phyloP scores from a whole-genome alignment of 2,797 vertebrate species.

The Pogonophryne albipinna region DNA sequence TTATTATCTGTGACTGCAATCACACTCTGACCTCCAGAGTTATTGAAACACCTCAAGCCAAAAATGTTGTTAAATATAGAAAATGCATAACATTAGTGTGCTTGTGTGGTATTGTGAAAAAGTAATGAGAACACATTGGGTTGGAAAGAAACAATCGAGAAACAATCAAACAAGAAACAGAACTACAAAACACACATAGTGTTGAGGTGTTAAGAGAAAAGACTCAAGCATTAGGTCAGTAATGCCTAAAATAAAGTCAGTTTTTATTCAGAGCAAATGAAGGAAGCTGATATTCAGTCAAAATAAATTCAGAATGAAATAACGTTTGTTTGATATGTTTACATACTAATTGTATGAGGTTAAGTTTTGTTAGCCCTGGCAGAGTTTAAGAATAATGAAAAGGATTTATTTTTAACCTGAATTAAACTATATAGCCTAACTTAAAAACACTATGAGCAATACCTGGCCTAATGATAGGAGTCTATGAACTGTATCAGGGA shows the following conservation, averaged over 20 bases:
- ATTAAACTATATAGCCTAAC: too few species aligned
- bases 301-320: not conserved
- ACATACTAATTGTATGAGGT: not conserved
- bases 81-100: not conserved
- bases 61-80: conserved; percentile 3
- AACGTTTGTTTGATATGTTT: not conserved
- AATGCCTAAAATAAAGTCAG: not conserved
- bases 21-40: conserved; percentile 44
- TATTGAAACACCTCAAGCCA: conserved; percentile 5
- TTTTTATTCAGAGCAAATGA: not conserved
- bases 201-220: not conserved
- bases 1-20: conserved; percentile 58
- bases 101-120: conserved; percentile 1
- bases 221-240: not conserved
- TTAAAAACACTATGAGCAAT: too few species aligned
- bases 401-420: not conserved
- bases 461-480: too few species aligned
- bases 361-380: not conserved
- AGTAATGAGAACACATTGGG: not conserved
- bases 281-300: not conserved
- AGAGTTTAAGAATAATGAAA: not conserved
- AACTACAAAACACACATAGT: not conserved
- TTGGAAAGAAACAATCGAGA: not conserved
- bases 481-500: too few species aligned
- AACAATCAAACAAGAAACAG: not conserved